Conservation (phyloP, 2,113 vertebrate species). For the Psittacara wagleri region DNA sequence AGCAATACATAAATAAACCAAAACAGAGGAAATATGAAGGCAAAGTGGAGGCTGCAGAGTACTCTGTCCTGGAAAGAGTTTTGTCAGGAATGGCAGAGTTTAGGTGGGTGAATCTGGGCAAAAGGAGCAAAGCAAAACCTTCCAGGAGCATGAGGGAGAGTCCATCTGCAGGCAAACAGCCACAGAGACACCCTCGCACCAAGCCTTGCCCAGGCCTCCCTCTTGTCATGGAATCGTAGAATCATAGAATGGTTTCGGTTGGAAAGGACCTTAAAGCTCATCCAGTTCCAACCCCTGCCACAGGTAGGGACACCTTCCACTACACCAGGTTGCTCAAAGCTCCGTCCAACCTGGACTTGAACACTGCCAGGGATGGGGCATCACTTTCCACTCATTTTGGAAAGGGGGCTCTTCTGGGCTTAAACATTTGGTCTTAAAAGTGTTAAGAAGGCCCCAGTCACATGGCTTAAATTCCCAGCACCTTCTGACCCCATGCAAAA, state of each 20-base stretch:
- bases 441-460: neutral
- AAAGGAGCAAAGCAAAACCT: neutral
- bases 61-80: neutral
- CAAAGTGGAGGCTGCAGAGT: neutral
- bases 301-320: neutral
- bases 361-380: neutral
- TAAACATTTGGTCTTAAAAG: neutral
- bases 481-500: neutral
- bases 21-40: neutral
- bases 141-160: accelerated
- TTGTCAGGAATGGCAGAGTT: neutral
- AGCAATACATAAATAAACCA: neutral
- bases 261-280: neutral
- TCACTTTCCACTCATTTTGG: neutral
- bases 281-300: neutral
- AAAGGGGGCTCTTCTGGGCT: neutral
- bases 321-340: neutral
- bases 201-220: neutral
- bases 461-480: neutral
- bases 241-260: neutral
- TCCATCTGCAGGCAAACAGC: neutral
- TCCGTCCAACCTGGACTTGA: neutral
- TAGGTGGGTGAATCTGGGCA: neutral
- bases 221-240: neutral
- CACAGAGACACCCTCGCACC: accelerated